A percentile compares a stretch with the other conserved stretches of the same genome.
These are phyloP conservation scores for Slavum lentiscoides DNA, from an alignment of 2,888 invertebrate species.

Conservation along the genomic window DNA sequence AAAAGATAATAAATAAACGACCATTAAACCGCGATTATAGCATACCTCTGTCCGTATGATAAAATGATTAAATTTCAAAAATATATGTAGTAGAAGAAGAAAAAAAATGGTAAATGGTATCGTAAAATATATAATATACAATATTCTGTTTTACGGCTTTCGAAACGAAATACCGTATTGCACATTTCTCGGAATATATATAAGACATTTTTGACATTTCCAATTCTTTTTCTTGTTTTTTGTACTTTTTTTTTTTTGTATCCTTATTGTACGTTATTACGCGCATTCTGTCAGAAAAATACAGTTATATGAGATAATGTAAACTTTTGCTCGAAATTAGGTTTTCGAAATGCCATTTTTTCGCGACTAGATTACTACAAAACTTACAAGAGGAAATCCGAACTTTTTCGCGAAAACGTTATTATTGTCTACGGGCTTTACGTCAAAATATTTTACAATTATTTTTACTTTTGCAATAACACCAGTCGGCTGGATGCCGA, in stretches of 20 bases:
- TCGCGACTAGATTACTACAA: not conserved
- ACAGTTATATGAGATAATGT: slow-evolving; percentile 14
- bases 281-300: slow-evolving; percentile 24
- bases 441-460: not conserved
- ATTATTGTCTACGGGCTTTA: not conserved
- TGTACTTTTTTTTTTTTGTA: not conserved
- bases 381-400: not conserved
- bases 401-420: not conserved
- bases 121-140: not conserved
- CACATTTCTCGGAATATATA: slow-evolving; percentile 6
- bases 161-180: slow-evolving; percentile 9
- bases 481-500: not conserved
- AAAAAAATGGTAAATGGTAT: no score
- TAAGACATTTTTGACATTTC: slow-evolving; percentile 28
- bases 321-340: slow-evolving; percentile 7
- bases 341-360: slow-evolving; percentile 19
- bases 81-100: no score
- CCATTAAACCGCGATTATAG: no score
- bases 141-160: slow-evolving; percentile 7
- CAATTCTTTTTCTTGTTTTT: not conserved
- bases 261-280: not conserved
- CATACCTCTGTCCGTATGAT: no score
- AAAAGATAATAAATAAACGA: no score
- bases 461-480: not conserved
- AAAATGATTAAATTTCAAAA: no score